Percentiles rank a stretch among this genome's conserved stretches.
Conservation (phyloP, 2,797 vertebrate species). For the Euthynnus affinis region DNA sequence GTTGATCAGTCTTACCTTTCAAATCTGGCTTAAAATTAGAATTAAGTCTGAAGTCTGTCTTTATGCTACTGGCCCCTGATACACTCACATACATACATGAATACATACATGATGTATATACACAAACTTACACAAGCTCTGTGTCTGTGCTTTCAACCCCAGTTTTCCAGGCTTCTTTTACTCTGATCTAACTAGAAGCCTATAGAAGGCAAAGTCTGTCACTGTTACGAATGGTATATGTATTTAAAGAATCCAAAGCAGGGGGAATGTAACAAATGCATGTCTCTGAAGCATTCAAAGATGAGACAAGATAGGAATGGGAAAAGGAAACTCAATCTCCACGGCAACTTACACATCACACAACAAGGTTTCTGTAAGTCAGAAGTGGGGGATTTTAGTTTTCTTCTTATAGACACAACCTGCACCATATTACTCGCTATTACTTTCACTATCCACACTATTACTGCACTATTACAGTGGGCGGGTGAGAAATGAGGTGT, state of each 20-base stretch:
- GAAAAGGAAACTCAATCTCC: constrained; percentile 29
- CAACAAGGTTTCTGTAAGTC: constrained; percentile 25
- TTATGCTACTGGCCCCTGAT: constrained; percentile 19
- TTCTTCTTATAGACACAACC: not conserved
- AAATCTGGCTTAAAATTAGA: not conserved
- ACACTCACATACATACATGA: not conserved
- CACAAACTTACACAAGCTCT: constrained; percentile 21
- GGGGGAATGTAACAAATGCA: constrained; percentile 23
- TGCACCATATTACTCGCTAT: not conserved
- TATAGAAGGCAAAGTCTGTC: constrained; percentile 47
- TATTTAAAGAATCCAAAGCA: constrained; percentile 56
- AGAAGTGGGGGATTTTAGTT: constrained; percentile 10
- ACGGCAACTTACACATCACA: constrained; percentile 36
- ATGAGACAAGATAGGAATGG: constrained; percentile 42
- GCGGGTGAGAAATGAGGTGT: not conserved
- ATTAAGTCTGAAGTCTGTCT: not conserved
- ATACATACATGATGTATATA: constrained; percentile 6
- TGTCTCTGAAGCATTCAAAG: constrained; percentile 38
- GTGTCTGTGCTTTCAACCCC: constrained; percentile 43
- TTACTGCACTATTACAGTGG: not conserved
- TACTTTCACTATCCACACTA: not conserved
- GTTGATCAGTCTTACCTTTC: not conserved
- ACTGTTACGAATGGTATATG: constrained; percentile 32
- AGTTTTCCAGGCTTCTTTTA: constrained; percentile 10
- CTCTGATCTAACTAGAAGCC: constrained; percentile 27